These are phyloP conservation scores for Hydropsyche betteni DNA, from an alignment of 2,888 invertebrate species.

Conservation along the genomic window DNA sequence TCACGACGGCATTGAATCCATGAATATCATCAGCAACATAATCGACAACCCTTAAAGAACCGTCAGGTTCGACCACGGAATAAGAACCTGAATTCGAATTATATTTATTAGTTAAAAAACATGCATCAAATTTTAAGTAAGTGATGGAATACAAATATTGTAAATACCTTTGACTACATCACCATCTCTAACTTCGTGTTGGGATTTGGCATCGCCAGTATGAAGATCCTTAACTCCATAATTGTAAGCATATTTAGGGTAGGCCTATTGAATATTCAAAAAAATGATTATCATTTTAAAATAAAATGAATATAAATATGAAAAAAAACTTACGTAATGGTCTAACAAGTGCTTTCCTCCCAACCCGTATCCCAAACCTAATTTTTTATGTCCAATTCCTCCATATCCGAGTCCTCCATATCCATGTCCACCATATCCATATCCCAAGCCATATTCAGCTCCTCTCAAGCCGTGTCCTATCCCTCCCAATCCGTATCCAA, in stretches of 20 bases:
- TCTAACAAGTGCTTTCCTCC: conserved; percentile 34
- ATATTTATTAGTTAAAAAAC: neutral
- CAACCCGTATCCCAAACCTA: conserved; percentile 27
- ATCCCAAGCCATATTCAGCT: conserved; percentile 27
- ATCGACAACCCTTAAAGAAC: conserved; percentile 49
- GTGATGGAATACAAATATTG: neutral
- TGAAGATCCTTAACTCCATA: conserved; percentile 58
- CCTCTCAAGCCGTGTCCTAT: neutral
- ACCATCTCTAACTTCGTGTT: conserved; percentile 56
- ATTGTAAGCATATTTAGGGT: conserved; percentile 56
- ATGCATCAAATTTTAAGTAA: neutral
- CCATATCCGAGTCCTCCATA: conserved; percentile 34
- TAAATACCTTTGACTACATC: conserved; percentile 52
- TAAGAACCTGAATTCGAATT: conserved; percentile 43
- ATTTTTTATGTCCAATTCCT: neutral
- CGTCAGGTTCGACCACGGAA: conserved; percentile 50
- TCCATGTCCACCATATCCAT: conserved; percentile 37
- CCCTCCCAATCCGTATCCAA: neutral
- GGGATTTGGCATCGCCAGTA: conserved; percentile 57
- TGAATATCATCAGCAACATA: conserved; percentile 49
- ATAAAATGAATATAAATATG: neutral
- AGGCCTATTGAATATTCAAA: conserved; percentile 34
- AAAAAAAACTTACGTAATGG: conserved; percentile 27
- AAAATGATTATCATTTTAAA: too few species aligned
- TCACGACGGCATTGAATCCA: conserved; percentile 50